Evolutionary conservation across 2,888 invertebrate genomes (phyloP), one percentile per base, ranked within the genome.

Genomic region (Merodon equestris): DNA sequence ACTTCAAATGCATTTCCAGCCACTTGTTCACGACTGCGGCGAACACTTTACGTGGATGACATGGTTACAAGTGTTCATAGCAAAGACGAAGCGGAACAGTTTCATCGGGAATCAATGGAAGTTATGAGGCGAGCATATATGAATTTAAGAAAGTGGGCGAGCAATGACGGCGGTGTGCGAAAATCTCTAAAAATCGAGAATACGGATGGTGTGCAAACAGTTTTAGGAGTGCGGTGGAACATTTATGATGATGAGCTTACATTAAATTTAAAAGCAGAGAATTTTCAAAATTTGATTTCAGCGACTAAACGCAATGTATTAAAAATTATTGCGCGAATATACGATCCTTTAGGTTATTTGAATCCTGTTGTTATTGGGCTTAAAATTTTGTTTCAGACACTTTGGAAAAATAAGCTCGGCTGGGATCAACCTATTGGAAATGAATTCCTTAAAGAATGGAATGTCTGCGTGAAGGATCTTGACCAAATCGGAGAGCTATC

Each of bases 71-170:
- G 70, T 10, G 60, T 60, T 1, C 13, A 54, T 58, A n/a, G n/a
- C n/a, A n/a, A n/a, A n/a, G n/a, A n/a, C n/a, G n/a, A n/a, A n/a
- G n/a, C n/a, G n/a, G n/a, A n/a, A n/a, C n/a, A n/a, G n/a, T n/a
- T n/a, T n/a, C n/a, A n/a, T n/a, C n/a, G n/a, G n/a, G n/a, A n/a
- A n/a, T n/a, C n/a, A n/a, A 51, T n/a, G 0, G 34, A 51, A 1
- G 10, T 68, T 5, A 57, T 51, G 67, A 12, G 36, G 1, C n/a
- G 9, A 18, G 57, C 67, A 10, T 50, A 40, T 1, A 67, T 67
- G 67, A 50, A 50, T 5, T 44, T 67, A 4, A 27, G 50, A 0
- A 67, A 67, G 27, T 67, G 68, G 53, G 15, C 68, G 12, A 68
- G 36, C 14, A 58, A 51, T 14, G n/a, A n/a, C 36, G 1, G 15